phyloP scores from a whole-genome alignment of 2,888 invertebrate species.

The Hanleya hanleyi region DNA sequence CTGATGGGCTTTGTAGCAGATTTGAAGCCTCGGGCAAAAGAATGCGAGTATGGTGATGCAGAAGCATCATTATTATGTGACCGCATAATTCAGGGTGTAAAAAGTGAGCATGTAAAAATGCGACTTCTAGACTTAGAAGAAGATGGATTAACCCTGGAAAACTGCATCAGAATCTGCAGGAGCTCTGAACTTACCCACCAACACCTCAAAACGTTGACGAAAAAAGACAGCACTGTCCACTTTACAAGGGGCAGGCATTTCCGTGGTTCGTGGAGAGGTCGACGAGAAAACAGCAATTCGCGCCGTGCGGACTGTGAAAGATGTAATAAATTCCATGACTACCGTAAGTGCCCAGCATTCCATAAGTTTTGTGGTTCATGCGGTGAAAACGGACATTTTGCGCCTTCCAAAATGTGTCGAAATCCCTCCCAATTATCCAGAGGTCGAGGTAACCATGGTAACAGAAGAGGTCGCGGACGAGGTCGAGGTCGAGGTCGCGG shows the following conservation, averaged over 20 bases:
- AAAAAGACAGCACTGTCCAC: neutral
- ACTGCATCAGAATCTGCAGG: neutral
- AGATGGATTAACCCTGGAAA: neutral
- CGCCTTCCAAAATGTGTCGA: neutral
- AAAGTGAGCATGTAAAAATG: neutral
- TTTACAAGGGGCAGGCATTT: neutral
- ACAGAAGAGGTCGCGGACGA: too few species aligned
- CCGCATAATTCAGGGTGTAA: neutral
- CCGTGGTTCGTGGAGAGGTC: too few species aligned
- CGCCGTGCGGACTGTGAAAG: neutral
- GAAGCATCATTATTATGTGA: neutral
- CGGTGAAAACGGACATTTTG: constrained; percentile 25
- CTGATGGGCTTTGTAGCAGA: neutral
- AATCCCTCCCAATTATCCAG: too few species aligned
- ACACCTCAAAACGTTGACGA: neutral
- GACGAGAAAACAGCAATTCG: neutral
- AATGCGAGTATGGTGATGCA: constrained; percentile 4
- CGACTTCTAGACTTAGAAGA: neutral
- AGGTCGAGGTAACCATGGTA: too few species aligned
- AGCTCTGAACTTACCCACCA: neutral
- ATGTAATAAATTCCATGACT: constrained; percentile 15
- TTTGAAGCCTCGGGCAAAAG: neutral
- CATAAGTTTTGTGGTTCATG: constrained; percentile 19
- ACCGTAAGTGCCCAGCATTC: constrained; percentile 18
- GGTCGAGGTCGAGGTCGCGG: too few species aligned